Evolutionary conservation across 2,113 vertebrate genomes (phyloP), one percentile per base, ranked within the genome.

Genomic region (Ailuropoda melanoleuca): DNA sequence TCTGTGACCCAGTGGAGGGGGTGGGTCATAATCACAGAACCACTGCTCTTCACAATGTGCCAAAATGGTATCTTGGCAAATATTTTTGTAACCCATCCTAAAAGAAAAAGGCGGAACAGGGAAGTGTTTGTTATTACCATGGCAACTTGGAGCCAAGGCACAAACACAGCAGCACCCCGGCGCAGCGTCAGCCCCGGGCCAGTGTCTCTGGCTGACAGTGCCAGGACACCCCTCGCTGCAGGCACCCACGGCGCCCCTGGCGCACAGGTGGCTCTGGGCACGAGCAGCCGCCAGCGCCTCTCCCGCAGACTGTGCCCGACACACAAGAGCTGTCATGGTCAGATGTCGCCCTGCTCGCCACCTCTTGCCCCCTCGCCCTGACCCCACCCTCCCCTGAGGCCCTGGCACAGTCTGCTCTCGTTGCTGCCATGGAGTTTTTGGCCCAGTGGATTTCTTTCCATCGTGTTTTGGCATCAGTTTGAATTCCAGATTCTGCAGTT

Each of bases 181-280:
- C 37, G 0, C 11, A 4, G 70, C 12, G 70, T 37, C 37, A 6
- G 60, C n/a, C 37, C 18, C 2, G 19, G 10, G 18, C 68, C 70
- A 0, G 12, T 39, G 26, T 29, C 72, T 6, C 7, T 8, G 13
- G 23, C 39, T 1, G 72, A 4, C 3, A 14, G 9, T 4, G 39
- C 43, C 3, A 6, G 43, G 39, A 4, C 1, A 7, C 24, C 72
- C 43, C 72, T 46, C 43, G 6, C 13, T 6, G 39, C 43, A 4
- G 39, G 43, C 0, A 1, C 43, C 13, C 14, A 15, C 1, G 1
- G 72, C 1, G 13, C 13, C 72, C 72, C 13, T 0, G 0, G 1
- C 0, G 13, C 70, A 13, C 70, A 13, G 39, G 3, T 24, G 70
- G 24, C 70, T 14, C 23, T 4, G 39, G 39, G 11, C 60, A 29